These are phyloP conservation scores for Hemicentrotus pulcherrimus DNA, from an alignment of 35 echinoderm and acorn worm species.

Conservation along the genomic window DNA sequence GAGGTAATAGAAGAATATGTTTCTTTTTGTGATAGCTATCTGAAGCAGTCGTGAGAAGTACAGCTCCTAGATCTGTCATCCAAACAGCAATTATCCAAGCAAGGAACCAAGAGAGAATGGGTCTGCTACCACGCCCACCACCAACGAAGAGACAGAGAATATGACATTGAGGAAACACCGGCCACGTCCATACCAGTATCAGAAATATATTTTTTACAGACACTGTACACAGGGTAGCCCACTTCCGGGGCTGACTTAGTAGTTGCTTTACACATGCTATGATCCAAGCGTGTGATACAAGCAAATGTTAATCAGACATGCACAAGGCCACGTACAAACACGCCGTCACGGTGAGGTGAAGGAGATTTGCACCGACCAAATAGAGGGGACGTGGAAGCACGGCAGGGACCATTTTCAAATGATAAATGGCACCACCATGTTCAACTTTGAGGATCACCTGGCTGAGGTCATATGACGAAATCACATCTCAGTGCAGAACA, in stretches of 20 bases:
- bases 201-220: background rate
- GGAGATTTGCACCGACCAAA: background rate
- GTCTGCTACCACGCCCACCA: background rate
- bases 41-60: background rate
- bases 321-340: background rate
- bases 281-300: too few relatives aligned
- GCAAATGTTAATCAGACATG: too few relatives aligned
- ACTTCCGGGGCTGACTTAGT: too few relatives aligned
- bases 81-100: background rate
- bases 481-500: background rate
- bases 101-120: conserved; percentile 7
- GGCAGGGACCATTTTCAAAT: background rate
- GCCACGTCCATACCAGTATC: background rate
- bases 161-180: background rate
- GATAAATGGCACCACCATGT: conserved; percentile 31
- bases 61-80: background rate
- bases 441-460: conserved; percentile 14
- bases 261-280: too few relatives aligned
- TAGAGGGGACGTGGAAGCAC: conserved; percentile 40
- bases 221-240: too few relatives aligned
- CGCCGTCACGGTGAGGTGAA: background rate
- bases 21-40: background rate
- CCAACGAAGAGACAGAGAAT: conserved; percentile 44
- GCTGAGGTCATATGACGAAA: background rate
- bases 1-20: background rate